Evolutionary conservation across 2,888 invertebrate species (phyloP).

Genomic region (Cenopis cana): DNA sequence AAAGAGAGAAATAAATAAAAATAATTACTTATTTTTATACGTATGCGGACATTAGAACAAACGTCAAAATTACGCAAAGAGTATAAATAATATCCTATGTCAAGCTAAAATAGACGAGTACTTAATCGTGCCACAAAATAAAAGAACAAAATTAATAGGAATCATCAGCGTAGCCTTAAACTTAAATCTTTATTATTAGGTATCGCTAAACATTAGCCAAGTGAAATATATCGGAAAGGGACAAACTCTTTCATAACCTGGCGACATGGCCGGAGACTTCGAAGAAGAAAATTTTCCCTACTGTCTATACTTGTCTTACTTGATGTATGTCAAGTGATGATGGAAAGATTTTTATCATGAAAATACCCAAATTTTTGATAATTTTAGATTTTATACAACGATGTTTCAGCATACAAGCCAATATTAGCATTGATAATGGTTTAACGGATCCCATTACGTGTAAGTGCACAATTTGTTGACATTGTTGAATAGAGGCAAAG

Average conservation of each 20-base stretch:
- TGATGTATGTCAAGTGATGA: conserved; percentile 67
- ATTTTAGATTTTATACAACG: conserved; percentile 68
- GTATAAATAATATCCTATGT: not conserved
- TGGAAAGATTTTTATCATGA: conserved; percentile 73
- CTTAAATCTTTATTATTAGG: no score
- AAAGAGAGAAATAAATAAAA: conserved; percentile 9
- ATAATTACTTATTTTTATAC: conserved; percentile 2
- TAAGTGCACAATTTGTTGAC: conserved; percentile 56
- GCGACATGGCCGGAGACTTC: conserved; percentile 24
- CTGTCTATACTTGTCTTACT: conserved; percentile 52
- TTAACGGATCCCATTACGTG: conserved; percentile 63
- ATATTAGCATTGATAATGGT: conserved; percentile 60
- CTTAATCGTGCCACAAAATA: no score
- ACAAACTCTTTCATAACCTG: not conserved
- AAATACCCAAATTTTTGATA: conserved; percentile 72
- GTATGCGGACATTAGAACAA: conserved; percentile 1
- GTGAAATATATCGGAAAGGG: not conserved
- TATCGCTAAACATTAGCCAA: not conserved
- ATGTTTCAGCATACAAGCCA: conserved; percentile 58
- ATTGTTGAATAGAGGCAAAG: not conserved
- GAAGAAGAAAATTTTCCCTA: conserved; percentile 37
- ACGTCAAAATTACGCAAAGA: conserved; percentile 8
- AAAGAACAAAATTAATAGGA: no score
- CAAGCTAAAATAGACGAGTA: not conserved
- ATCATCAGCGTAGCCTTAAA: not conserved